A percentile compares a stretch with the other conserved stretches of the same genome.
Evolutionary conservation across 2,113 vertebrate genomes (phyloP).

Genomic region (Otus sunia): DNA sequence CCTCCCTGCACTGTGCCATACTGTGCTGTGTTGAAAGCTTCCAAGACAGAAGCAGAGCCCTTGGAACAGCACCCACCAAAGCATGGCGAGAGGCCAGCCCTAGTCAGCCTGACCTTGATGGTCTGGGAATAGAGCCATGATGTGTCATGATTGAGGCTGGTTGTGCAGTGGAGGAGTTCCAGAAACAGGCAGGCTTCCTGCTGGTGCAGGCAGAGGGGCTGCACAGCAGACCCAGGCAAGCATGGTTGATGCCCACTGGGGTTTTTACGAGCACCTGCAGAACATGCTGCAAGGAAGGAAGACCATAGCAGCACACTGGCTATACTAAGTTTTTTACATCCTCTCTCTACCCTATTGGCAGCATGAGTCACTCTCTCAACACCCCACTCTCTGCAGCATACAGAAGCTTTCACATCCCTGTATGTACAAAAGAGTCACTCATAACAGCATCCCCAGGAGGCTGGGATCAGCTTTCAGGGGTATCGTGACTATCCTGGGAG

Average conservation of each 20-base stretch:
- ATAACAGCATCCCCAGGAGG: not conserved
- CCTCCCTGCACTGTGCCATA: not conserved
- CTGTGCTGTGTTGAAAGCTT: not conserved
- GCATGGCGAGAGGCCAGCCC: conserved; percentile 11
- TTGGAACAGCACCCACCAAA: conserved; percentile 49
- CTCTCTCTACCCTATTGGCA: not conserved
- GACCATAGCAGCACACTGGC: not conserved
- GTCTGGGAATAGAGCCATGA: conserved; percentile 53
- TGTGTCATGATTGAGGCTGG: conserved; percentile 17
- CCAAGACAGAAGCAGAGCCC: not conserved
- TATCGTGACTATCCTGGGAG: not conserved
- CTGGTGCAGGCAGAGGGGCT: not conserved
- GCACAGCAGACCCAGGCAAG: not conserved
- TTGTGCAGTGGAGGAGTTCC: not conserved
- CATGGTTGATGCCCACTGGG: not conserved
- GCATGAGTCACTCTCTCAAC: not conserved
- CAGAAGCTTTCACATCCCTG: not conserved
- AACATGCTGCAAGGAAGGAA: not conserved
- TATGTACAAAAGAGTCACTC: not conserved
- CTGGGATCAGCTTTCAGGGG: not conserved
- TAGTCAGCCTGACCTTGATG: conserved; percentile 56
- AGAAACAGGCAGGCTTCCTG: not conserved
- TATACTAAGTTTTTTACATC: not conserved
- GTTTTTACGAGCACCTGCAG: not conserved
- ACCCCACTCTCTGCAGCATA: not conserved